Conservation (phyloP, 2,888 invertebrate genomes). For the Leptopilina drosophilae region DNA sequence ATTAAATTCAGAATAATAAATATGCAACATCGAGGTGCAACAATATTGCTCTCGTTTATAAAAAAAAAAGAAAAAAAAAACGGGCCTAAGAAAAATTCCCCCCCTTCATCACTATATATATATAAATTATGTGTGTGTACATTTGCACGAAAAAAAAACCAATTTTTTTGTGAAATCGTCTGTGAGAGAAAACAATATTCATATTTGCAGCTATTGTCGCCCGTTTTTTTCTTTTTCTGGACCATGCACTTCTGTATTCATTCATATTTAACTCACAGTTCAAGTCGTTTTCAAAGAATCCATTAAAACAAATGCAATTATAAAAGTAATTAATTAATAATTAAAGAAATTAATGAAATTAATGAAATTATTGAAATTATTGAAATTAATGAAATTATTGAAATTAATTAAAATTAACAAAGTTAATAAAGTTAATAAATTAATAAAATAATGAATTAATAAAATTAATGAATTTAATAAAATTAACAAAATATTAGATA, state of each 20-base stretch:
- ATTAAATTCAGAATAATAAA: slow-evolving; percentile 49
- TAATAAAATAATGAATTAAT: too few relatives aligned
- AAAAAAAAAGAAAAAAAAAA: slow-evolving; percentile 39
- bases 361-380: too few relatives aligned
- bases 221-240: slow-evolving; percentile 25
- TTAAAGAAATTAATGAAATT: too few relatives aligned
- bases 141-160: slow-evolving; percentile 61
- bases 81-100: slow-evolving; percentile 17
- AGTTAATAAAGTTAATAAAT: too few relatives aligned
- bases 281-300: neutral
- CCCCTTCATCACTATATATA: neutral
- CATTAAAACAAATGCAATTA: too few relatives aligned
- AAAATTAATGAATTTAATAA: too few relatives aligned
- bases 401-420: too few relatives aligned
- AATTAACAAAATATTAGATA: too few relatives aligned
- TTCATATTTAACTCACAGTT: slow-evolving; percentile 10
- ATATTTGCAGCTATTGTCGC: slow-evolving; percentile 10
- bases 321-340: too few relatives aligned
- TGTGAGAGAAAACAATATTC: neutral
- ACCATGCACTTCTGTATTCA: slow-evolving; percentile 1
- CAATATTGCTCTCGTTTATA: slow-evolving; percentile 4
- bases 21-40: slow-evolving; percentile 53
- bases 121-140: slow-evolving; percentile 45
- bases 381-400: too few relatives aligned
- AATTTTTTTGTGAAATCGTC: slow-evolving; percentile 40